Percentiles rank a stretch among this genome's conserved stretches.
Conservation (phyloP, 2,888 invertebrate species). For the Steinernema carpocapsae region DNA sequence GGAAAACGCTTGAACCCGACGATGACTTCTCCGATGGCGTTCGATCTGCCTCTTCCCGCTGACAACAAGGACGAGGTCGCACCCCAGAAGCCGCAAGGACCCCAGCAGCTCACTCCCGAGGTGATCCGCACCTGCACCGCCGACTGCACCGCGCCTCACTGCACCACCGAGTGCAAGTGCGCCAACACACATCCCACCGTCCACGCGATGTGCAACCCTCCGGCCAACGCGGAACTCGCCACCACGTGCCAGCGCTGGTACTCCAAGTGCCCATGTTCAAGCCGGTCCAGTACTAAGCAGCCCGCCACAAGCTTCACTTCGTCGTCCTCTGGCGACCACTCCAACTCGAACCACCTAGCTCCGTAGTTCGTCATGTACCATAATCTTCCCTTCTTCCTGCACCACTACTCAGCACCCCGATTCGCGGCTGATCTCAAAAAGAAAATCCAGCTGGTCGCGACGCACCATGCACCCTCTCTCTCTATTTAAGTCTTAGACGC, state of each 20-base stretch:
- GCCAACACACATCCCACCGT: slow-evolving; percentile 48
- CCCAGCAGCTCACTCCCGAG: slow-evolving; percentile 35
- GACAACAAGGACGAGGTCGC: slow-evolving; percentile 5
- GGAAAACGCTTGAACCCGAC: slow-evolving; percentile 11
- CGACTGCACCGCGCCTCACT: slow-evolving; percentile 46
- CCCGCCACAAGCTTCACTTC: not conserved
- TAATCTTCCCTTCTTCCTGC: not conserved
- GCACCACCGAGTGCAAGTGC: slow-evolving; percentile 45
- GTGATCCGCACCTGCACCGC: slow-evolving; percentile 41
- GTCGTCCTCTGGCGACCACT: not conserved
- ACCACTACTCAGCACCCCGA: not conserved
- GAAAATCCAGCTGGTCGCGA: slow-evolving; percentile 1
- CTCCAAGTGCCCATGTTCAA: slow-evolving; percentile 63
- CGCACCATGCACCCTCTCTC: not conserved
- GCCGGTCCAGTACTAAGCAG: slow-evolving; percentile 55
- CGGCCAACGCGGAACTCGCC: slow-evolving; percentile 54
- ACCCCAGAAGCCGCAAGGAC: not conserved
- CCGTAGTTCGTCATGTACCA: too few relatives aligned
- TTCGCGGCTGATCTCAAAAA: slow-evolving; percentile 34
- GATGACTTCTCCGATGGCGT: slow-evolving; percentile 33
- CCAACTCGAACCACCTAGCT: too few relatives aligned
- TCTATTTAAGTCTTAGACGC: slow-evolving; percentile 15
- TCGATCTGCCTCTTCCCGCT: slow-evolving; percentile 38
- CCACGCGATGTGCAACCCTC: slow-evolving; percentile 64
- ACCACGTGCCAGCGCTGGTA: slow-evolving; percentile 61